Evolutionary conservation across 1,140 invertebrate species (phyloP).

Genomic region (Apis cerana): DNA sequence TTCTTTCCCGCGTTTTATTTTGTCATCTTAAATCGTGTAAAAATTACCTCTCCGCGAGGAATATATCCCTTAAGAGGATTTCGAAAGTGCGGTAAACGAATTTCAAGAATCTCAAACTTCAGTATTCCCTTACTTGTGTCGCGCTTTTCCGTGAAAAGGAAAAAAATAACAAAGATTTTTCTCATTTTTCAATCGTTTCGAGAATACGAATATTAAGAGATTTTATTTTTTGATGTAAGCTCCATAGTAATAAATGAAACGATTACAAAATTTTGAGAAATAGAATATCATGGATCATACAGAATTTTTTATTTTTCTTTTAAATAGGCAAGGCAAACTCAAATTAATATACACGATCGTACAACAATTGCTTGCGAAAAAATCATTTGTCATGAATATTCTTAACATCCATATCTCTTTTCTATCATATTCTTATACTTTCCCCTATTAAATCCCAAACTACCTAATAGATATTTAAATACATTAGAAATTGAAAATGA

Average conservation of each 20-base stretch:
- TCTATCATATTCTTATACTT: too few species aligned
- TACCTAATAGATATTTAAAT: constrained; percentile 27
- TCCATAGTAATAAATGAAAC: too few species aligned
- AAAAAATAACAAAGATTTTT: neutral
- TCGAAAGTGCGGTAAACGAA: neutral
- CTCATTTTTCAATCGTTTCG: neutral
- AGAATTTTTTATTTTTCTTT: too few species aligned
- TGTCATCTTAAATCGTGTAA: neutral
- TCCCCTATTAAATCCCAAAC: neutral
- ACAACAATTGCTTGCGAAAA: too few species aligned
- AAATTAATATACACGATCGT: too few species aligned
- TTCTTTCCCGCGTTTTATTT: neutral
- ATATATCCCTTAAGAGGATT: neutral
- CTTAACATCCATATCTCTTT: too few species aligned
- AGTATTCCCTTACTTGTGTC: too few species aligned
- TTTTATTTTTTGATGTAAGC: too few species aligned
- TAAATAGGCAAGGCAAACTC: too few species aligned
- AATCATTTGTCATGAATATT: too few species aligned
- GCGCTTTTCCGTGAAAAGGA: neutral
- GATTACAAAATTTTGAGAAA: too few species aligned
- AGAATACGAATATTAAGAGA: neutral
- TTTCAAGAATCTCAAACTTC: neutral
- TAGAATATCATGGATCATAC: too few species aligned
- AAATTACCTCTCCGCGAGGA: neutral
- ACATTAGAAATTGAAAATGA: constrained; percentile 25